phyloP scores from a whole-genome alignment of 2,888 invertebrate genomes.

The Bibio marci region DNA sequence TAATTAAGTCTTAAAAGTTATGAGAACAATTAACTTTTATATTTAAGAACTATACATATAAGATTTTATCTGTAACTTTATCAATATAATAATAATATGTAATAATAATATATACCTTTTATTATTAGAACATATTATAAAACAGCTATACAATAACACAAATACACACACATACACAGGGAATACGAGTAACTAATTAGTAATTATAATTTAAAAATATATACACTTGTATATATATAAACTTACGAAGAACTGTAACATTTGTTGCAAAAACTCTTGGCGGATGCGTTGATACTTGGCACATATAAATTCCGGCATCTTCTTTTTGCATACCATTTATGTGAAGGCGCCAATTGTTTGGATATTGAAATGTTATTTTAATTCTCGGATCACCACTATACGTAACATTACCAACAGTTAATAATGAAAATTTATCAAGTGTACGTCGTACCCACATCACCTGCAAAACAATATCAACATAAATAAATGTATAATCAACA shows the following conservation, averaged over 20 bases:
- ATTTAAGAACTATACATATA: too few relatives aligned
- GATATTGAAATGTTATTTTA: conserved; percentile 48
- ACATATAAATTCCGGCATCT: conserved; percentile 60
- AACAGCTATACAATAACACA: too few relatives aligned
- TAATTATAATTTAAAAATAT: too few relatives aligned
- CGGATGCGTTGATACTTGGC: conserved; percentile 67
- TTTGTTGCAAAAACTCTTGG: conserved; percentile 59
- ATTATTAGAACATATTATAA: too few relatives aligned
- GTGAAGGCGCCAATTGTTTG: conserved; percentile 44
- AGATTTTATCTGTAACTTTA: conserved; percentile 16
- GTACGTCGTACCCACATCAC: conserved; percentile 46
- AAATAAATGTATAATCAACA: too few relatives aligned
- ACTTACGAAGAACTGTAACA: conserved; percentile 56
- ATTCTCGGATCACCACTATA: conserved; percentile 46
- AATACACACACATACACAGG: too few relatives aligned
- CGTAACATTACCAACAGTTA: conserved; percentile 45
- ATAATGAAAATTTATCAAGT: conserved; percentile 42
- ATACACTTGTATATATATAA: too few relatives aligned
- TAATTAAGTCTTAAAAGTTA: not conserved
- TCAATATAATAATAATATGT: too few relatives aligned
- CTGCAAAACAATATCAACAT: too few relatives aligned
- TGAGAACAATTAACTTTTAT: not conserved
- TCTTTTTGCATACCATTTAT: conserved; percentile 53
- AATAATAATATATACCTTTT: too few relatives aligned
- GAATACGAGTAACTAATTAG: too few relatives aligned